phyloP scores from a whole-genome alignment of 1,140 invertebrate species.

The Aphelenchoides avenae region DNA sequence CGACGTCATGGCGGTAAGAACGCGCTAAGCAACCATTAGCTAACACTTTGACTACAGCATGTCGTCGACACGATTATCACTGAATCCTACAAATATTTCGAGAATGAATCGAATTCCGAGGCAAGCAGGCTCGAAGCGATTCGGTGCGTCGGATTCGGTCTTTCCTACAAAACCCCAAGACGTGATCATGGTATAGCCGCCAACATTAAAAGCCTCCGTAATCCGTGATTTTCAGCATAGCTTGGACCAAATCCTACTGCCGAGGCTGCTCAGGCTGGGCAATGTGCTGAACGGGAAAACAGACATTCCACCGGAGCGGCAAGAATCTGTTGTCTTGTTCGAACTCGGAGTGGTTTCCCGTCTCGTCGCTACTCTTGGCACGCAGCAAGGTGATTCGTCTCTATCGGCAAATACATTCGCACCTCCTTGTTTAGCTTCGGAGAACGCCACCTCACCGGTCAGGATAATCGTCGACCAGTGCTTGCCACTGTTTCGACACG shows the following conservation, averaged over 20 bases:
- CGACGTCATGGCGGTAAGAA: neutral
- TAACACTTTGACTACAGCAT: neutral
- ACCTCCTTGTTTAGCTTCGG: neutral
- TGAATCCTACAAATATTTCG: constrained; percentile 11
- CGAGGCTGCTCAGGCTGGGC: constrained; percentile 9
- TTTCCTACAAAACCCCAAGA: constrained; percentile 16
- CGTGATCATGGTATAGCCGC: constrained; percentile 6
- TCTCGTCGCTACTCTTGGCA: constrained; percentile 15
- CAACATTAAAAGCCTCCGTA: neutral
- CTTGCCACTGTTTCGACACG: constrained; percentile 13
- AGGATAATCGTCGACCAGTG: constrained; percentile 7
- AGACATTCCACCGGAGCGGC: neutral
- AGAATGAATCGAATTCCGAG: neutral
- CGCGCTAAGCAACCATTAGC: neutral
- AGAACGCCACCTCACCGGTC: neutral
- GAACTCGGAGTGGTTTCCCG: constrained; percentile 14
- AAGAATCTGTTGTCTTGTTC: constrained; percentile 4
- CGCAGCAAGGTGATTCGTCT: too few relatives aligned
- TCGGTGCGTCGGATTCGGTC: constrained; percentile 12
- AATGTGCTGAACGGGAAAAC: neutral
- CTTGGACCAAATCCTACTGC: constrained; percentile 10
- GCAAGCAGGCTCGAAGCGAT: constrained; percentile 9
- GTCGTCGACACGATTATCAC: constrained; percentile 8
- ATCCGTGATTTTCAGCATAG: neutral
- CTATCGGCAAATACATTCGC: neutral